These are phyloP conservation scores for Epinephelus awoara DNA, from an alignment of 2,797 vertebrate genomes.

Conservation along the genomic window DNA sequence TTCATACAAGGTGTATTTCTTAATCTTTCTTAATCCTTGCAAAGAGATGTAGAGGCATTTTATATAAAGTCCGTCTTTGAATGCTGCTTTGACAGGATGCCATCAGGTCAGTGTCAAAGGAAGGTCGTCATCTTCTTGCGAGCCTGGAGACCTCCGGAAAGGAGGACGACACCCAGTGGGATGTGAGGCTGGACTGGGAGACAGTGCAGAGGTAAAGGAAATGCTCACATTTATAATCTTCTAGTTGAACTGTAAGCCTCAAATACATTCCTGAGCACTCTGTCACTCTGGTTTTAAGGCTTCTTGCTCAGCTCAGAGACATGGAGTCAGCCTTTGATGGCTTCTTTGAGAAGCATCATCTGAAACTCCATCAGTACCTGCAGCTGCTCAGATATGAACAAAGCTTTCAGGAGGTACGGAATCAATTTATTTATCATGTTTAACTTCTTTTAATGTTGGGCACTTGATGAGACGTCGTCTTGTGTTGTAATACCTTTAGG, in stretches of 20 bases:
- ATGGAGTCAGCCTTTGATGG: slow-evolving; percentile 98
- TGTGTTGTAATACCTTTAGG: not conserved
- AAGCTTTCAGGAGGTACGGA: slow-evolving; percentile 92
- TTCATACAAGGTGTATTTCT: not conserved
- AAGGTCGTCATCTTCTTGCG: slow-evolving; percentile 91
- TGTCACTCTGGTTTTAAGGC: slow-evolving; percentile 78
- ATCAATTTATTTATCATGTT: not conserved
- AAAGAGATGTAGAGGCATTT: not conserved
- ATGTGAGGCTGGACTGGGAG: slow-evolving; percentile 92
- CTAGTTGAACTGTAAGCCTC: not conserved
- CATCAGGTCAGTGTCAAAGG: slow-evolving; percentile 92
- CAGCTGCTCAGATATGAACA: slow-evolving; percentile 95
- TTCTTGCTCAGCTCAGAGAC: slow-evolving; percentile 93
- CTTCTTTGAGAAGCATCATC: slow-evolving; percentile 98
- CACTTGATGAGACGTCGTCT: not conserved
- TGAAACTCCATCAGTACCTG: slow-evolving; percentile 96
- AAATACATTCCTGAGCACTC: not conserved
- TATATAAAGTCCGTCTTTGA: not conserved
- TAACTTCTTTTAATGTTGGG: not conserved
- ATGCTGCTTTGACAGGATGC: slow-evolving; percentile 86
- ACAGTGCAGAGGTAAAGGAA: slow-evolving; percentile 91
- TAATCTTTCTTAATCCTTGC: not conserved
- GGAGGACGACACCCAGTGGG: slow-evolving; percentile 83
- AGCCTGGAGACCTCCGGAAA: slow-evolving; percentile 89
- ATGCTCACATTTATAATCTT: not conserved